Evolutionary conservation across 2,113 vertebrate species (phyloP).

Genomic region (Pluvianellus socialis): DNA sequence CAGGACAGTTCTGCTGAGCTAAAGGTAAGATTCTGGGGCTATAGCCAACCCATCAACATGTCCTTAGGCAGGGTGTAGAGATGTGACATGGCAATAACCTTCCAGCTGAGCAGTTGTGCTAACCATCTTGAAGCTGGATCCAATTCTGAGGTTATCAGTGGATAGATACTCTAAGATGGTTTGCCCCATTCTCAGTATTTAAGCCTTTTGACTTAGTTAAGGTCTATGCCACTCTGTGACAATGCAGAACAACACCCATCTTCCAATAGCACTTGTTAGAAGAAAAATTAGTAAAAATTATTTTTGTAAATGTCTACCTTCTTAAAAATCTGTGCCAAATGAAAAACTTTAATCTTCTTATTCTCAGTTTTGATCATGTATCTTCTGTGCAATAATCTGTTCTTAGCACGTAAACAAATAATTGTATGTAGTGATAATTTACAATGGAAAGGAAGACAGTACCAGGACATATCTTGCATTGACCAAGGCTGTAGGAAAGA

Average conservation of each 20-base stretch:
- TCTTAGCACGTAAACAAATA: background rate
- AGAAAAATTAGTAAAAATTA: background rate
- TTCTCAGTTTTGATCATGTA: background rate
- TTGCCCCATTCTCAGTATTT: background rate
- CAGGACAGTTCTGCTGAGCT: conserved; percentile 19
- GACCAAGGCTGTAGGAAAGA: rapidly evolving
- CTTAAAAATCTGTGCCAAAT: background rate
- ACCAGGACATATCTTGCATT: background rate
- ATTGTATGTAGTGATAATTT: background rate
- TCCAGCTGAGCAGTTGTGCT: background rate
- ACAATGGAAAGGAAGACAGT: background rate
- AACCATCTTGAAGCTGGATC: background rate
- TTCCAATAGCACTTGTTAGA: background rate
- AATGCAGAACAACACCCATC: background rate
- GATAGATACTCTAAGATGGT: background rate
- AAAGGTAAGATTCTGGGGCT: conserved; percentile 12
- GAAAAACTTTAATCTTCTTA: background rate
- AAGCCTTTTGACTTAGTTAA: background rate
- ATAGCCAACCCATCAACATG: background rate
- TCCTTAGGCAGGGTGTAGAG: background rate
- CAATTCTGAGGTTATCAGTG: background rate
- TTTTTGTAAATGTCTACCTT: background rate
- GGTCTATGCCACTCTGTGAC: background rate
- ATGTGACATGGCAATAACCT: background rate
- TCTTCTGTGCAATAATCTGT: background rate